Conservation (phyloP, 2,888 invertebrate genomes). For the Ypsolopha scabrella region DNA sequence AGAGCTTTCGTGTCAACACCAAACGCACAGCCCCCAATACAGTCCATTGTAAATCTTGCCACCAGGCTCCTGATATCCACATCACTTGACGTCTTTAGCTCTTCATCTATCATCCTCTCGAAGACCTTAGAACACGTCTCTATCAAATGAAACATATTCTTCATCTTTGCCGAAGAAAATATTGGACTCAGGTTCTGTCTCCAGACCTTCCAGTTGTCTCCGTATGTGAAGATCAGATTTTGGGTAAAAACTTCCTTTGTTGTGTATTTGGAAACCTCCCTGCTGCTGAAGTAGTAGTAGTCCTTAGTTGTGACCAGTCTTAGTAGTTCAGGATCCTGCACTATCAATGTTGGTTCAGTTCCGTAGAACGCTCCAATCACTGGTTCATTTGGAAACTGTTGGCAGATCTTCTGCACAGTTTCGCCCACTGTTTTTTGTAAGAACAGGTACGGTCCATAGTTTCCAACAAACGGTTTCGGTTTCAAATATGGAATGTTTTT, state of each 20-base stretch:
- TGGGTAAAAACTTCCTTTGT: conserved; percentile 16
- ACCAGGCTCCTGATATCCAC: conserved; percentile 15
- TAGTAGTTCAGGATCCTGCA: conserved; percentile 20
- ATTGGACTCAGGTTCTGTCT: conserved; percentile 22
- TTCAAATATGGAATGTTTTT: neutral
- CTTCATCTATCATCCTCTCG: conserved; percentile 14
- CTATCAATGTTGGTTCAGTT: conserved; percentile 12
- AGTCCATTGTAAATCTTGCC: conserved; percentile 25
- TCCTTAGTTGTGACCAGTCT: conserved; percentile 23
- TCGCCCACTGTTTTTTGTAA: neutral
- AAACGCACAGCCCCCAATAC: conserved; percentile 24
- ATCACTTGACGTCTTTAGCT: conserved; percentile 6
- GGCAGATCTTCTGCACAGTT: conserved; percentile 6
- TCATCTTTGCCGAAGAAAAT: conserved; percentile 23
- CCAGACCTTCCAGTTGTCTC: conserved; percentile 21
- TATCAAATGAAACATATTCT: conserved; percentile 24
- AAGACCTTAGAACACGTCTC: conserved; percentile 16
- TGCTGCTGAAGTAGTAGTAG: conserved; percentile 20
- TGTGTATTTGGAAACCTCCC: conserved; percentile 17
- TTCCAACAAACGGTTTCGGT: conserved; percentile 1
- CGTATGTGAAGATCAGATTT: conserved; percentile 20
- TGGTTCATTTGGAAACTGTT: conserved; percentile 7
- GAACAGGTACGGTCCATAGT: neutral
- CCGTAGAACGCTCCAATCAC: conserved; percentile 10
- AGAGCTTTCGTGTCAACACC: conserved; percentile 25